Conservation (phyloP, 1,140 invertebrate genomes). For the Harlomillsia oculata region DNA sequence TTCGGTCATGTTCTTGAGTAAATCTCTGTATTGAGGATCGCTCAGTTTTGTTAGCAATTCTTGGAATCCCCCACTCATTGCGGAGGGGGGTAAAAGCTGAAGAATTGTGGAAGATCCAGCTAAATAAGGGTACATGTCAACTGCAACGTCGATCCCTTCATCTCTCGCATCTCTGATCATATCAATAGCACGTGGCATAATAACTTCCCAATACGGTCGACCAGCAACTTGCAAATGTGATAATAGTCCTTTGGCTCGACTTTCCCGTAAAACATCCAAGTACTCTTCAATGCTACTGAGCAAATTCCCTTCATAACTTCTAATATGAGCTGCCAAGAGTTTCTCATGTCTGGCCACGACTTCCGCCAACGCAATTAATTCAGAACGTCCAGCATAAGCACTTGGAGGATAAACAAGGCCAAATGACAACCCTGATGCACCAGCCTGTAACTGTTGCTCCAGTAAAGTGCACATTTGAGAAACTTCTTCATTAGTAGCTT, state of each 20-base stretch:
- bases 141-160: conserved; percentile 24
- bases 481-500: conserved; percentile 24
- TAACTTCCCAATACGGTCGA: conserved; percentile 24
- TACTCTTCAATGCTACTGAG: conserved; percentile 27
- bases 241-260: conserved; percentile 24
- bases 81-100: conserved; percentile 27
- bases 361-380: conserved; percentile 18
- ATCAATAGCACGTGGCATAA: conserved; percentile 16
- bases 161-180: conserved; percentile 16
- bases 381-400: conserved; percentile 16
- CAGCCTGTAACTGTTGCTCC: conserved; percentile 13
- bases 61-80: conserved; percentile 17
- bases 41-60: conserved; percentile 14
- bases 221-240: conserved; percentile 32
- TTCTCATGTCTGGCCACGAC: conserved; percentile 16
- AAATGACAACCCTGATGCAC: conserved; percentile 24
- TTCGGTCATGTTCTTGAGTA: conserved; percentile 24
- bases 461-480: conserved; percentile 18
- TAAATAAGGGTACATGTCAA: conserved; percentile 33
- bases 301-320: conserved; percentile 31
- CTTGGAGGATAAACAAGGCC: conserved; percentile 30
- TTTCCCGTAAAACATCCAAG: conserved; percentile 15
- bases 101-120: conserved; percentile 30
- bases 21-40: conserved; percentile 11
- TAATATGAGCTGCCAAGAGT: conserved; percentile 25